Conservation (phyloP, 2,888 invertebrate genomes). For the Crepidodera aurea region DNA sequence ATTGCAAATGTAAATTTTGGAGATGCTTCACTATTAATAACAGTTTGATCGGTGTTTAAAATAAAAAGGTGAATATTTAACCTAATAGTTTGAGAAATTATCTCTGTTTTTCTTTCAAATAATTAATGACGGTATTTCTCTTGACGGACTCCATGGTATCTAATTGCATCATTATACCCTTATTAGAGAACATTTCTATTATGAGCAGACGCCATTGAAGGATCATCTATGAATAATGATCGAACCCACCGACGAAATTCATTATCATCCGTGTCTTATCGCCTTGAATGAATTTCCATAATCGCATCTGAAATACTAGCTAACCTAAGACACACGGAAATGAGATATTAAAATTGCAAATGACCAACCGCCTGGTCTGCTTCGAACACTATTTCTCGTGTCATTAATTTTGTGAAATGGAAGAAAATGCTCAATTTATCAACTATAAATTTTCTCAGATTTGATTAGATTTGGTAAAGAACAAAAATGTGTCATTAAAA, state of each 20-base stretch:
- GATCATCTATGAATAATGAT: slow-evolving; percentile 15
- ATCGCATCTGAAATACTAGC: neutral
- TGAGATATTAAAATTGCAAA: slow-evolving; percentile 7
- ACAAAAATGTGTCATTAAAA: too few species aligned
- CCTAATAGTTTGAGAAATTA: too few species aligned
- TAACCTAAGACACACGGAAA: slow-evolving; percentile 10
- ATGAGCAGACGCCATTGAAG: neutral
- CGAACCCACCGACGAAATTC: slow-evolving; percentile 13
- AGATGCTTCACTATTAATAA: too few species aligned
- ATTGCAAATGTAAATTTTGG: too few species aligned
- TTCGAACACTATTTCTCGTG: slow-evolving; percentile 1
- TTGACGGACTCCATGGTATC: neutral
- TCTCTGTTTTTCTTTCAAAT: too few species aligned
- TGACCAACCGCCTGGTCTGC: neutral
- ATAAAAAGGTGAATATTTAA: too few species aligned
- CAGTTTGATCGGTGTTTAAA: too few species aligned
- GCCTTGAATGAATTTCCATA: slow-evolving; percentile 8
- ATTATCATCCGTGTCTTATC: slow-evolving; percentile 9
- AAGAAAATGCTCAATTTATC: too few species aligned
- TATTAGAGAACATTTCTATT: slow-evolving; percentile 14
- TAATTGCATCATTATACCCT: slow-evolving; percentile 11
- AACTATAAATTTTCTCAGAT: too few species aligned
- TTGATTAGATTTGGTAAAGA: too few species aligned
- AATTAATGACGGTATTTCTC: neutral
- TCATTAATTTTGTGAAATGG: too few species aligned